Evolutionary conservation across 1,140 invertebrate genomes (phyloP), one percentile per base, ranked within the genome.

Genomic region (Protaetia brevitarsis): DNA sequence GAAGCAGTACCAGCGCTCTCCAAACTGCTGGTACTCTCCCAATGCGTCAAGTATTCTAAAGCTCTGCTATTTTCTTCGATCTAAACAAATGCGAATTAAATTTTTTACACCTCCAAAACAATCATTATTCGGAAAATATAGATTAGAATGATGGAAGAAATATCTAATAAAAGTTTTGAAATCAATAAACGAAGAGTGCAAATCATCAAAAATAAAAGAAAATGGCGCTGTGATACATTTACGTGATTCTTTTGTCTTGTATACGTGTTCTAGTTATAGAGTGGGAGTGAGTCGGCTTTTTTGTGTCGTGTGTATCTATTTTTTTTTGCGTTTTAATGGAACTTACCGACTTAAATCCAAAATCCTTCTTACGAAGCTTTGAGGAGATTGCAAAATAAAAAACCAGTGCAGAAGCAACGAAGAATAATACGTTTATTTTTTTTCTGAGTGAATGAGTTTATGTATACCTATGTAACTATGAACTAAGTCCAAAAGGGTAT

Each of bases 1-100:
- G 86, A 85, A 13, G 85, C 85, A 29, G 88, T 88, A 63, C 84
- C 84, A 69, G 85, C 80, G 69, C 87, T 92, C 76, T 93, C 92
- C 70, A 93, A 81, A 70, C 90, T 92, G 77, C 89, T 91, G 31
- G 87, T 87, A 68, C 91, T 93, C 78, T 90, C 88, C 70, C 88
- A 86, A 66, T 91, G 90, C 51, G 88, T 88, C 69, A 95, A 83
- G 77, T 94, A 93, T 78, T 95, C 92, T 73, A 97, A 82, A 69
- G 92, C 90, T 74, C 91, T 86, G 71, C 94, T 94, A 77, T 96
- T 96, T 81, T 97, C 95, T 85, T 97, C 95, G 81, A 97, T 97
- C 95, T 97, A 63, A 63, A 81, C 64, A 72, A 76, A 66, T 27
- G 64, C 10, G 51, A 65, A 58, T 58, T 58, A 58, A 58, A 28